phyloP scores from a whole-genome alignment of 1,140 invertebrate species.

The Mactra quadrangularis region DNA sequence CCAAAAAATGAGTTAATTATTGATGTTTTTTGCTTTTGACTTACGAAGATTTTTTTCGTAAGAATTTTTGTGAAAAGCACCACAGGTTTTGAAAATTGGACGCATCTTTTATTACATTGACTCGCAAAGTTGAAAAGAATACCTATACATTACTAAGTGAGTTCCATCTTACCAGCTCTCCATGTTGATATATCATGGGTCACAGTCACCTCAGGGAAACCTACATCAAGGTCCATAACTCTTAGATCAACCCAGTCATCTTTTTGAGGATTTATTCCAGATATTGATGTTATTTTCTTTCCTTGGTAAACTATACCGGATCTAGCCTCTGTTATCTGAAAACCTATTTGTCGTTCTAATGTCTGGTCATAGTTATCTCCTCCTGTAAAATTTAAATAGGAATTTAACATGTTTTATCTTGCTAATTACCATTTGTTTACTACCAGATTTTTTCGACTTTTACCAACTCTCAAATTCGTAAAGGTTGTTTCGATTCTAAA shows the following conservation, averaged over 20 bases:
- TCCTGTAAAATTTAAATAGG: background rate
- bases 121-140: too few relatives aligned
- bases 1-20: too few relatives aligned
- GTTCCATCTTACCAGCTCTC: background rate
- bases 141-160: too few relatives aligned
- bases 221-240: background rate
- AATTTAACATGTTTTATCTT: background rate
- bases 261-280: background rate
- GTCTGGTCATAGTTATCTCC: background rate
- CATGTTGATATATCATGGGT: constrained; percentile 11
- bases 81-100: too few relatives aligned
- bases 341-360: constrained; percentile 9
- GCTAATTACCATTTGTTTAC: too few relatives aligned
- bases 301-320: constrained; percentile 5
- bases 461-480: too few relatives aligned
- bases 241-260: background rate
- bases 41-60: too few relatives aligned
- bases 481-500: too few relatives aligned
- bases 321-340: background rate
- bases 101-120: too few relatives aligned
- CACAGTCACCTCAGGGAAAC: constrained; percentile 23
- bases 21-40: too few relatives aligned
- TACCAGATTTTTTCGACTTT: too few relatives aligned
- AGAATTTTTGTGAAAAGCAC: too few relatives aligned
- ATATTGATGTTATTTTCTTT: constrained; percentile 8